Evolutionary conservation across 2,888 invertebrate species (phyloP).

Genomic region (Mycalesis mineus): DNA sequence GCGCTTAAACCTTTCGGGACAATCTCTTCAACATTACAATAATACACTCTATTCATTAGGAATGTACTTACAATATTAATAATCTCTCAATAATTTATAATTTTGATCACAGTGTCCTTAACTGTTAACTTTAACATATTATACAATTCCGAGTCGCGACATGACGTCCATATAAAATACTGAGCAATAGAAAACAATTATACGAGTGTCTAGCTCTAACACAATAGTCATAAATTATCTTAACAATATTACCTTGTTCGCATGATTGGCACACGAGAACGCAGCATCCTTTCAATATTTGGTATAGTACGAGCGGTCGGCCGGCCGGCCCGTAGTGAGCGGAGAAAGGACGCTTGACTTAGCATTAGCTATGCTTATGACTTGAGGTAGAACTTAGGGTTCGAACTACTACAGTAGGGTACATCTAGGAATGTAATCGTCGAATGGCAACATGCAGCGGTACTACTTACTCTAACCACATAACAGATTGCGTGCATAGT

Average conservation of each 20-base stretch:
- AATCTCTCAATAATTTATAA: conserved; percentile 79
- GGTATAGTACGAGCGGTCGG: conserved; percentile 44
- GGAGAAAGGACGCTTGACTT: conserved; percentile 65
- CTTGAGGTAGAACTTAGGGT: conserved; percentile 75
- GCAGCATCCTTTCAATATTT: conserved; percentile 67
- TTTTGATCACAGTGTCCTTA: conserved; percentile 78
- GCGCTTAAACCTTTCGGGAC: conserved; percentile 48
- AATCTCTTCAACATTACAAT: conserved; percentile 68
- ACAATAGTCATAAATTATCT: conserved; percentile 65
- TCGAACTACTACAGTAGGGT: conserved; percentile 67
- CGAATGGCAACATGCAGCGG: conserved; percentile 71
- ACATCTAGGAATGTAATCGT: conserved; percentile 73
- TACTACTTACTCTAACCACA: conserved; percentile 60
- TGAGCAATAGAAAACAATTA: conserved; percentile 76
- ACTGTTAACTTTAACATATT: conserved; percentile 75
- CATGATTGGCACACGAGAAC: conserved; percentile 70
- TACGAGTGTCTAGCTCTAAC: conserved; percentile 65
- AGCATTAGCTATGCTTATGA: conserved; percentile 58
- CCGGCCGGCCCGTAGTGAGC: conserved; percentile 19
- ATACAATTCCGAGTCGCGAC: conserved; percentile 72
- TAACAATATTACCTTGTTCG: conserved; percentile 73
- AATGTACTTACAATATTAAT: conserved; percentile 76
- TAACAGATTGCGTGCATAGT: conserved; percentile 49
- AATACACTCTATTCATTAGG: conserved; percentile 71
- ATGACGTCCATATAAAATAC: conserved; percentile 68